Base-by-base conservation (phyloP, 2,113 vertebrate genomes). In the Trachemys scripta region DNA sequence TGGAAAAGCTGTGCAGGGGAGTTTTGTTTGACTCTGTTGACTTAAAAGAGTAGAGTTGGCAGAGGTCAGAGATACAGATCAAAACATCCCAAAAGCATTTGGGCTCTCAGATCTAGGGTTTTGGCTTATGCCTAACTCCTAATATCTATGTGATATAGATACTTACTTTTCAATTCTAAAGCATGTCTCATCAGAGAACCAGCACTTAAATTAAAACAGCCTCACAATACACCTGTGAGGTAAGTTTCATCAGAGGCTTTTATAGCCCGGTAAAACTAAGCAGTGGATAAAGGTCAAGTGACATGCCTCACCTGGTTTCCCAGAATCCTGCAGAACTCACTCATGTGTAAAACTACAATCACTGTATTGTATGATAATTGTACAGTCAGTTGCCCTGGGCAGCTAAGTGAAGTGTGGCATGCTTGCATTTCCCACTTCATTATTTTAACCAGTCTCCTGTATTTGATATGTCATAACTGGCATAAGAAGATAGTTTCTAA, bases 251-350 rank as follows among this genome's bases (percentile, higher is more conserved):
- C 10, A 69, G 47, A 85, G 27, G 50, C 75, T 53, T 82, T 89
- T 88, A 31, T n/a, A 51, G 7, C 6, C 8, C n/a, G 82, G 1
- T 65, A 72, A 78, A 85, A 57, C 0, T 0, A 65, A 84, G 4
- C 14, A 35, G 31, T 69, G 81, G 13, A n/a, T 94, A 50, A 50
- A 42, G 10, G 10, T 80, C 13, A 42, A 57, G 6, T 85, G 31
- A 10, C 1, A 0, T 27, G 8, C 10, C 12, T 31, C 5, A 3
- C 35, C 29, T 35, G 7, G 6, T 29, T 27, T 25, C 13, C 50
- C 24, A 35, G 31, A 45, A 62, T 90, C 22, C 6, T 83, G 8
- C 1, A 53, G 57, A 80, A 85, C 1, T 20, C 8, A 31, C 47
- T 31, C 53, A 22, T 54, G 10, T 38, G 79, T 31, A 69, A 69